These are phyloP conservation scores for Archaeoteleia sp. DNA, from an alignment of 2,888 invertebrate genomes.

Conservation along the genomic window DNA sequence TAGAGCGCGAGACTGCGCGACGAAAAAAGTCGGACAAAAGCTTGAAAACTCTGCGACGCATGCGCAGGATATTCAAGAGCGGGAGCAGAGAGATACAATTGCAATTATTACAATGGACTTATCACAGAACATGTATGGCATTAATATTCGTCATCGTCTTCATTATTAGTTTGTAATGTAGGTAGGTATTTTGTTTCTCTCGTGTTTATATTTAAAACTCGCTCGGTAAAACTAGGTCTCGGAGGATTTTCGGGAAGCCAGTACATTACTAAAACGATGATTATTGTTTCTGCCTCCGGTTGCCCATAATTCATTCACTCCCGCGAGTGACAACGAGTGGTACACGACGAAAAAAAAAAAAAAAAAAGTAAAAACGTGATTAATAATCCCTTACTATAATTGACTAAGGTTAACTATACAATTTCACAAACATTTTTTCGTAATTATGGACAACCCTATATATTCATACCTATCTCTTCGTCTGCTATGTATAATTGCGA, in stretches of 20 bases:
- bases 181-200: constrained; percentile 57
- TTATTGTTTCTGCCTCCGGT: constrained; percentile 68
- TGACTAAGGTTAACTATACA: constrained; percentile 72
- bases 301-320: constrained; percentile 72
- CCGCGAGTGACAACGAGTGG: constrained; percentile 61
- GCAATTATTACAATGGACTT: constrained; percentile 75
- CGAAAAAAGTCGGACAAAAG: constrained; percentile 44
- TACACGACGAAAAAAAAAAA: no score
- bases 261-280: constrained; percentile 70
- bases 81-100: constrained; percentile 69
- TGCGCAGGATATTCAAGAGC: no score
- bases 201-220: constrained; percentile 63
- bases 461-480: constrained; percentile 19
- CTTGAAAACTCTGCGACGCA: constrained; percentile 52
- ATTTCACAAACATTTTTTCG: constrained; percentile 32
- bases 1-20: constrained; percentile 52
- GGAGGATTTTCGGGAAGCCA: constrained; percentile 74
- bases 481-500: constrained; percentile 57
- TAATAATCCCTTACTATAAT: constrained; percentile 68
- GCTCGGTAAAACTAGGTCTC: constrained; percentile 71
- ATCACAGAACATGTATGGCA: constrained; percentile 76
- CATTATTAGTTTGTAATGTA: constrained; percentile 68
- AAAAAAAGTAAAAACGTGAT: constrained; percentile 67
- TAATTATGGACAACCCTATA: constrained; percentile 73
- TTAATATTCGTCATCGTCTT: constrained; percentile 74